phyloP scores from a whole-genome alignment of 2,888 invertebrate species.

The Orchesellides sinensis region DNA sequence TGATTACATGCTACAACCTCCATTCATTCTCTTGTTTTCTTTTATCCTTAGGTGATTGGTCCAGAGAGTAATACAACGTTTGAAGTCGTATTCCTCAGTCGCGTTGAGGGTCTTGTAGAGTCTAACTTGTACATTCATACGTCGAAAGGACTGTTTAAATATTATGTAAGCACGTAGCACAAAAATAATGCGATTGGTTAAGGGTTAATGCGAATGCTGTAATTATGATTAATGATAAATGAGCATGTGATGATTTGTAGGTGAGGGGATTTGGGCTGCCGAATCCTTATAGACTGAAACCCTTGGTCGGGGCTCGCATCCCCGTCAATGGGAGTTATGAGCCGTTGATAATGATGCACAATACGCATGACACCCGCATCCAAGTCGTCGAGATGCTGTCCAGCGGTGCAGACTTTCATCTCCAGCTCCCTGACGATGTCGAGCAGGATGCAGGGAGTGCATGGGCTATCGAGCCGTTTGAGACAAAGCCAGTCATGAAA shows the following conservation, averaged over 20 bases:
- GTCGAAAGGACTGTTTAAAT: slow-evolving; percentile 93
- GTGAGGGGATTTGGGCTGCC: slow-evolving; percentile 91
- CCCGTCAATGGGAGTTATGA: slow-evolving; percentile 94
- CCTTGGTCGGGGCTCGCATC: slow-evolving; percentile 92
- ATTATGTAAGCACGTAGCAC: slow-evolving; percentile 81
- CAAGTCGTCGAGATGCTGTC: slow-evolving; percentile 84
- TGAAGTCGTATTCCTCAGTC: slow-evolving; percentile 96
- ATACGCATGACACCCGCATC: slow-evolving; percentile 91
- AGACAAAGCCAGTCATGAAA: slow-evolving; percentile 91
- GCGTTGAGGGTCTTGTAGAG: slow-evolving; percentile 91
- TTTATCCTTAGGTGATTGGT: slow-evolving; percentile 85
- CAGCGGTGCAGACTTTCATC: slow-evolving; percentile 93
- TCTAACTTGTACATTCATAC: slow-evolving; percentile 96
- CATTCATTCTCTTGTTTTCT: neutral
- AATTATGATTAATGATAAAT: neutral
- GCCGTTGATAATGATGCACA: slow-evolving; percentile 94
- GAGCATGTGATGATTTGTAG: slow-evolving; percentile 77
- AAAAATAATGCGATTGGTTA: neutral
- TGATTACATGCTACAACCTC: neutral
- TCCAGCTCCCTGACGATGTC: slow-evolving; percentile 78
- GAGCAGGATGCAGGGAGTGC: slow-evolving; percentile 86
- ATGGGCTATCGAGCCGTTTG: slow-evolving; percentile 95
- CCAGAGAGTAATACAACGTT: slow-evolving; percentile 96
- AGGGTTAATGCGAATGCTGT: neutral
- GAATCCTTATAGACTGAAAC: slow-evolving; percentile 94